These are phyloP conservation scores for Drosophila elegans DNA, from an alignment of 1,140 invertebrate genomes.

Conservation along the genomic window DNA sequence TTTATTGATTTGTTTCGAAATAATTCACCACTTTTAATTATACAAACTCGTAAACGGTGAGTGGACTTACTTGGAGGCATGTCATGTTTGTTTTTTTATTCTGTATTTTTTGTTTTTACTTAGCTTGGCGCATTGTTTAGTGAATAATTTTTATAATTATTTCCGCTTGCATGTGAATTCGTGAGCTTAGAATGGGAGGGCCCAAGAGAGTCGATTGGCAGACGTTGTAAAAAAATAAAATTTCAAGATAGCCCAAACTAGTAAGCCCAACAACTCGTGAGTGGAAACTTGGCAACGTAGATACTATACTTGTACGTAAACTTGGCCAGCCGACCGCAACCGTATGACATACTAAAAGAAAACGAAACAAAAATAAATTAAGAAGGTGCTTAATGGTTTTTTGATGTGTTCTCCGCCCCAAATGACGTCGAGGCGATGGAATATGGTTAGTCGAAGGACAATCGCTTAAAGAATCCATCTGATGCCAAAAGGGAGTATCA, in stretches of 20 bases:
- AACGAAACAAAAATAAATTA: conserved; percentile 36
- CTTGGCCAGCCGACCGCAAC: conserved; percentile 37
- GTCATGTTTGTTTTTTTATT: conserved; percentile 12
- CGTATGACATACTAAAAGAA: conserved; percentile 39
- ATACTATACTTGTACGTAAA: conserved; percentile 1
- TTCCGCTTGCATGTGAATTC: conserved; percentile 68
- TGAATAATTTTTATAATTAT: conserved; percentile 65
- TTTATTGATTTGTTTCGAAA: conserved; percentile 7
- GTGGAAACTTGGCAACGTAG: not conserved
- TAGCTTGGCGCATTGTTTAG: conserved; percentile 36
- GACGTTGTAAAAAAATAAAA: conserved; percentile 1
- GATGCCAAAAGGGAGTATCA: not conserved
- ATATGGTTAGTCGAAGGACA: conserved; percentile 21
- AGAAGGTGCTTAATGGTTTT: conserved; percentile 37
- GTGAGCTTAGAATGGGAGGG: conserved; percentile 34
- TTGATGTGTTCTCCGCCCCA: conserved; percentile 36
- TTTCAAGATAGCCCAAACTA: not conserved
- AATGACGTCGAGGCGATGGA: conserved; percentile 6
- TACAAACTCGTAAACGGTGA: conserved; percentile 11
- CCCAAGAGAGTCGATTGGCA: conserved; percentile 7
- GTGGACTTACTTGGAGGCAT: conserved; percentile 8
- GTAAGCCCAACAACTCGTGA: not conserved
- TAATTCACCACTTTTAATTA: conserved; percentile 1
- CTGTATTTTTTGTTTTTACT: not conserved
- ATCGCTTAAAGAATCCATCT: not conserved